Evolutionary conservation across 2,888 invertebrate genomes (phyloP).

Genomic region (Xestia rhomboidea): DNA sequence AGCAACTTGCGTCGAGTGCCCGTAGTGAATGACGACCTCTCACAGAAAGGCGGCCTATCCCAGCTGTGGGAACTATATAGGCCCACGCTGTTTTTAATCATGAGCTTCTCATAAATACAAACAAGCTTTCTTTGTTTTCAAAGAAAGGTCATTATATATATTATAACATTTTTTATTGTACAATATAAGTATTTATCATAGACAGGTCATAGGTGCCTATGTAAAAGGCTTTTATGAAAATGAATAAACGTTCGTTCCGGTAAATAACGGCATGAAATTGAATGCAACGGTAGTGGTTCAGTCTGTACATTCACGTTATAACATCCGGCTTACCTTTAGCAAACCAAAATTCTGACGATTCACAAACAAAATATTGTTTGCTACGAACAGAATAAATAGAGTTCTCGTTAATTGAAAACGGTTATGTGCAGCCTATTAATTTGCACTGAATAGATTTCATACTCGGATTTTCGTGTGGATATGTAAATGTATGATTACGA

Average conservation of each 20-base stretch:
- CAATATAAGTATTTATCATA: no score
- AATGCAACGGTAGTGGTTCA: neutral
- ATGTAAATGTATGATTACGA: neutral
- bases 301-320: no score
- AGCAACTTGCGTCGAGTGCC: no score
- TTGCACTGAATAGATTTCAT: neutral
- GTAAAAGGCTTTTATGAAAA: conserved; percentile 1
- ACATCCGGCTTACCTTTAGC: neutral
- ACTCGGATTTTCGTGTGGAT: neutral
- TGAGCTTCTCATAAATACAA: no score
- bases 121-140: no score
- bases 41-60: no score
- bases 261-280: conserved; percentile 4
- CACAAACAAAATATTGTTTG: neutral
- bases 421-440: neutral
- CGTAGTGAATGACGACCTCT: no score
- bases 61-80: no score
- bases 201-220: neutral
- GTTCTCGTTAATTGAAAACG: neutral
- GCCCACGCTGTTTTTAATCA: no score
- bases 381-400: conserved; percentile 11
- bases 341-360: neutral
- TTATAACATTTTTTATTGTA: no score
- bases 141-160: no score
- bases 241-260: neutral